Conservation (phyloP, 1,140 invertebrate genomes). For the Plodia interpunctella region DNA sequence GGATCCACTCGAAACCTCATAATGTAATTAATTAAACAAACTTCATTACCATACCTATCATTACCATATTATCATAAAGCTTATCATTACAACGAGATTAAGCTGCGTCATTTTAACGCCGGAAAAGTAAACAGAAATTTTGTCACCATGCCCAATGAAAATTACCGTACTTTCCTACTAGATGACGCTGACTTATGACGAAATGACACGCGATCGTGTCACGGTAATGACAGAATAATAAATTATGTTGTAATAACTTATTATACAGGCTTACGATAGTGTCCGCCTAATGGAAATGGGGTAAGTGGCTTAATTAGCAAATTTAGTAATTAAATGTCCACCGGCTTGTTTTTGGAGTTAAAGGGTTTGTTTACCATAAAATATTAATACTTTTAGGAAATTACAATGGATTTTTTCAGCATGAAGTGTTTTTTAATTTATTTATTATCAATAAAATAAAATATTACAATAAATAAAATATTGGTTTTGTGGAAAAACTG, state of each 20-base stretch:
- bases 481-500: too few relatives aligned
- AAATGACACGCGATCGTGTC: conserved; percentile 59
- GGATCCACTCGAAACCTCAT: conserved; percentile 49
- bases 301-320: conserved; percentile 54
- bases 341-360: conserved; percentile 27
- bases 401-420: too few relatives aligned
- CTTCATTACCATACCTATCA: conserved; percentile 55
- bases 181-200: conserved; percentile 68
- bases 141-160: conserved; percentile 71
- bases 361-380: conserved; percentile 47
- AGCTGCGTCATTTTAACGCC: conserved; percentile 50
- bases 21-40: conserved; percentile 53
- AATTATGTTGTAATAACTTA: conserved; percentile 74
- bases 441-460: too few relatives aligned
- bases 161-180: conserved; percentile 47
- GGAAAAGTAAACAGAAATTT: conserved; percentile 71
- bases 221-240: conserved; percentile 74
- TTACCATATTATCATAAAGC: conserved; percentile 18
- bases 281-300: conserved; percentile 21
- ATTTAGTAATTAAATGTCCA: conserved; percentile 60
- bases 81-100: conserved; percentile 36
- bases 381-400: too few relatives aligned
- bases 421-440: too few relatives aligned
- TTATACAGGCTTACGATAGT: conserved; percentile 54
- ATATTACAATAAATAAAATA: too few relatives aligned